These are phyloP conservation scores for Onychomys leucogaster DNA, from an alignment of 2,797 vertebrate genomes.

Conservation along the genomic window DNA sequence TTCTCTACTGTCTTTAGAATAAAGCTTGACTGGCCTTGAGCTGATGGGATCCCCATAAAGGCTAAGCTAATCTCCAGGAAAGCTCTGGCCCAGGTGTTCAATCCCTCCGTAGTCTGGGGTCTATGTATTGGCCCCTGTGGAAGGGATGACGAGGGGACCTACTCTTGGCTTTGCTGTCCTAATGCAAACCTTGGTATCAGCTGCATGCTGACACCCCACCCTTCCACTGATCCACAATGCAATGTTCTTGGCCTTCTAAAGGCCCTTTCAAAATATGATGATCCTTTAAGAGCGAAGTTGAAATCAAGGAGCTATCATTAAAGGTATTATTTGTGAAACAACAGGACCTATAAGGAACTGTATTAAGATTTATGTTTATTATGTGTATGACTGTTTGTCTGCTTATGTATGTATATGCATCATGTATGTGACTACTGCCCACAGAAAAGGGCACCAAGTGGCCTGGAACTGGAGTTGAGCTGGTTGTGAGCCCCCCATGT, in stretches of 20 bases:
- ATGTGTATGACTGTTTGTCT: background rate
- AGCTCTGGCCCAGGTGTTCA: background rate
- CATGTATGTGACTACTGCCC: background rate
- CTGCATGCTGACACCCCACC: accelerated
- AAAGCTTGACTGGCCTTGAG: background rate
- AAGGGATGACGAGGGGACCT: background rate
- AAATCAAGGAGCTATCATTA: slow-evolving; percentile 30
- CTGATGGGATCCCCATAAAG: background rate
- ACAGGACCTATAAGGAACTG: background rate
- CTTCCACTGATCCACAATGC: background rate
- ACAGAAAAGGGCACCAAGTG: background rate
- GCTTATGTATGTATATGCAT: background rate
- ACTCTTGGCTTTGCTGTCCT: background rate
- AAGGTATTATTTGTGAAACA: slow-evolving; percentile 16
- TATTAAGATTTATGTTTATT: background rate
- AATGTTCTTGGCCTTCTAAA: background rate
- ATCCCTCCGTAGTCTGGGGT: background rate
- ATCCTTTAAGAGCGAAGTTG: background rate
- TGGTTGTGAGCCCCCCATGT: background rate
- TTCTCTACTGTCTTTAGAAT: slow-evolving; percentile 17
- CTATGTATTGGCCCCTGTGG: background rate
- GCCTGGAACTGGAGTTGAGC: background rate
- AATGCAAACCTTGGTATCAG: background rate
- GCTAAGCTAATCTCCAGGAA: background rate
- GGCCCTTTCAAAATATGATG: background rate